These are phyloP conservation scores for Sylvia borin DNA, from an alignment of 2,797 vertebrate genomes.

Conservation along the genomic window DNA sequence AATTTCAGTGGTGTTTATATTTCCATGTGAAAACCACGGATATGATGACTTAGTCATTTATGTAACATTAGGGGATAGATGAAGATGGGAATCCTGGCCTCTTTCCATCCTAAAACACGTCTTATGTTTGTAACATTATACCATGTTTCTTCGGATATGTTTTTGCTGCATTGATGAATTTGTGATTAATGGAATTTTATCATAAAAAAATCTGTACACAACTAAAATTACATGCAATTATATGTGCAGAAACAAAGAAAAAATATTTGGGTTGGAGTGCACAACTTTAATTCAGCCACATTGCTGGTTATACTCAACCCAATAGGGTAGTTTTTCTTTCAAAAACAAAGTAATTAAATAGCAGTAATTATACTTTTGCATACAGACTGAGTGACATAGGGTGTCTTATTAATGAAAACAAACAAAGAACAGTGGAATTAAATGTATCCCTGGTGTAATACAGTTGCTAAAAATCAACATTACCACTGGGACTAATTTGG, in stretches of 20 bases:
- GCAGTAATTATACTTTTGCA: constrained; percentile 52
- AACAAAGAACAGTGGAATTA: constrained; percentile 55
- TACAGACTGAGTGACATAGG: constrained; percentile 44
- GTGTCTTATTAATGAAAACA: constrained; percentile 65
- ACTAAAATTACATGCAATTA: constrained; percentile 79
- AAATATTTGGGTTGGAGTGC: constrained; percentile 76
- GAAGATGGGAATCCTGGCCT: constrained; percentile 61
- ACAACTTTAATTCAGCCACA: constrained; percentile 70
- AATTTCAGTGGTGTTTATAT: constrained; percentile 54
- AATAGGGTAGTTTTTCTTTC: constrained; percentile 66
- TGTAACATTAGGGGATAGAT: constrained; percentile 55
- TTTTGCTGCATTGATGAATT: constrained; percentile 73
- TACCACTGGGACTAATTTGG: constrained; percentile 21
- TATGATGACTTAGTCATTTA: constrained; percentile 63
- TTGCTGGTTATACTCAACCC: constrained; percentile 47
- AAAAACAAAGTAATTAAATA: constrained; percentile 70
- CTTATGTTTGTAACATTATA: constrained; percentile 64
- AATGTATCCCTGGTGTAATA: constrained; percentile 13
- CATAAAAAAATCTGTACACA: constrained; percentile 69
- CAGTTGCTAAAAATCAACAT: constrained; percentile 46
- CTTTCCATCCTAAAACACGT: constrained; percentile 54
- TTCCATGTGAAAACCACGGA: constrained; percentile 31
- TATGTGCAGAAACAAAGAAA: constrained; percentile 68
- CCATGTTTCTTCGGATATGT: constrained; percentile 35
- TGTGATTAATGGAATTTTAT: constrained; percentile 73